Base-by-base conservation (phyloP, 2,797 vertebrate species). In the Centropyge bicolor region DNA sequence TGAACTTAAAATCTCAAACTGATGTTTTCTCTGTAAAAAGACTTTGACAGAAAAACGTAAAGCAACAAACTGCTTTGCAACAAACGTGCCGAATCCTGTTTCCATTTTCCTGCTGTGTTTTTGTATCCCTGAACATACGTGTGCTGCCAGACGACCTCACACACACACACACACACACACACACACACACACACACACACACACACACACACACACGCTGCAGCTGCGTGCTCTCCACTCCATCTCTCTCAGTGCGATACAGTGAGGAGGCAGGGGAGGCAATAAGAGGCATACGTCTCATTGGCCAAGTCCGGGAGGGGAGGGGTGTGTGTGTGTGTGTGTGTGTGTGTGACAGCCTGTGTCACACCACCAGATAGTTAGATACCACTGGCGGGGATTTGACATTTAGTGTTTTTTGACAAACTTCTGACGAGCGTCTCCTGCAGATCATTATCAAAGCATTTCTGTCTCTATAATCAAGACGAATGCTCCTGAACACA, bases 371-470 rank as follows among this genome's bases (percentile, higher is more conserved):
- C 84, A 89, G 87, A 88, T 83, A 88, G 88, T 90, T 86, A 83
- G 83, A 90, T 82, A 86, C 87, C 87, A 90, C 90, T 78, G 85
- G 57, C 79, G 72, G 89, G 85, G 86, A 88, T 91, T 86, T 92
- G 90, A 94, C 90, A 92, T 93, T 92, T 92, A 90, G 87, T 89
- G 90, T 92, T 93, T 93, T 92, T 86, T 92, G 90, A 89, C 90
- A 91, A 94, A 95, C 89, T 93, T 94, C 86, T 92, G 92, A 94
- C 87, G 87, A 89, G 80, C 81, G 78, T 91, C 93, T 92, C 93
- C 89, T 88, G 85, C 92, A 92, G 91, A 94, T 95, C 92, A 94
- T 94, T 93, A 95, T 95, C 94, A 93, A 91, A 92, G 90, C 86
- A 77, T 91, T 91, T 92, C 91, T 91, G 90, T 93, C 91, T 89